Base-by-base conservation (phyloP, 2,113 vertebrate genomes). In the Hippocampus barbouri region DNA sequence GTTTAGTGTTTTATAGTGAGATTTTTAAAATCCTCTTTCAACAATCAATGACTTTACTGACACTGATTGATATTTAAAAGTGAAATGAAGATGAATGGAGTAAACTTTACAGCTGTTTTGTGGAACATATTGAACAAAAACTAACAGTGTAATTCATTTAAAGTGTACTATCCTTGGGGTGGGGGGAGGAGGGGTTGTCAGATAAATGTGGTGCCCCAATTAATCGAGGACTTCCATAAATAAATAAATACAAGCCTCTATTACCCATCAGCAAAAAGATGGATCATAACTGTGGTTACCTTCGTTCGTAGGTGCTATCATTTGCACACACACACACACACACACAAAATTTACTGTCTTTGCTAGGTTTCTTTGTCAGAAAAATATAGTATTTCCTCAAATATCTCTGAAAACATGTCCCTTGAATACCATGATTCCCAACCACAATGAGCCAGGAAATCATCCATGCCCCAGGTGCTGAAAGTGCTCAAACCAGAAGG, bases 21-120 rank as follows among this genome's bases (percentile, higher is more conserved):
- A 18, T 30, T 61, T 61, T 61, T 61, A 8, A 61, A 18, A 59
- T 59, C 23, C 56, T 34, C 30, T 59, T 59, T 34, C 8, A 61
- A 15, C 57, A 60, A 18, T 34, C 2, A 34, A 61, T 30, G 15
- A 18, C 27, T 61, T 18, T 1, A 34, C 8, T 3, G 15, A 14
- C 59, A 34, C 59, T 61, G 20, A 25, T 9, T 45, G 63, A 65
- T 34, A 65, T 25, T 65, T 65, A 45, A 65, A 65, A 23, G n/a
- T 10, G 43, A 20, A 64, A n/a, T 14, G 40, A 64, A 64, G 38
- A 64, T 64, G 23, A 14, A 41, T 43, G 38, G 5, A 2, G 18
- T 43, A 43, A 64, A 64, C 27, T 18, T 61, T 34, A 8, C 16
- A 40, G 2, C 21, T 21, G 4, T 64, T 43, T 64, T 43, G 12